Conservation (phyloP, 2,888 invertebrate genomes). For the Drosophila birchii region DNA sequence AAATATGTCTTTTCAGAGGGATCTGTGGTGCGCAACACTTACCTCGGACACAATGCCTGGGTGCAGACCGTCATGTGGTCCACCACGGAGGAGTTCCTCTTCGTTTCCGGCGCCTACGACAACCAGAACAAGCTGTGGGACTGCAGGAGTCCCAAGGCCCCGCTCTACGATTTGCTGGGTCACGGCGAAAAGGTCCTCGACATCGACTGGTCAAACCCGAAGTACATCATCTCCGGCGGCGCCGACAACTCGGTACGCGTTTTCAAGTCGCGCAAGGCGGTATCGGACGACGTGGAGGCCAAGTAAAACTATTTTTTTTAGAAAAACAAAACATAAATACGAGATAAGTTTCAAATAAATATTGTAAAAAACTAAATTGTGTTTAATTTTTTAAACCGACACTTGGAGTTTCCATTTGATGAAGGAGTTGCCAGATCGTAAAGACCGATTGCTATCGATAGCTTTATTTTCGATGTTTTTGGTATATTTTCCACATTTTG, state of each 20-base stretch:
- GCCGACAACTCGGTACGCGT: slow-evolving; percentile 96
- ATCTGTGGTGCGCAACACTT: slow-evolving; percentile 93
- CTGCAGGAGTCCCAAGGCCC: slow-evolving; percentile 94
- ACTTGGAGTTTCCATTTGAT: not conserved
- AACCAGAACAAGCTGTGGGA: slow-evolving; percentile 98
- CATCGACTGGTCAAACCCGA: slow-evolving; percentile 96
- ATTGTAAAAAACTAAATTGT: slow-evolving; percentile 2
- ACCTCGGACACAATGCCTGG: slow-evolving; percentile 94
- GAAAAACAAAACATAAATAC: slow-evolving; percentile 19
- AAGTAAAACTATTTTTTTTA: slow-evolving; percentile 30
- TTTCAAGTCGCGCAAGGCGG: slow-evolving; percentile 87
- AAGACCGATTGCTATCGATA: slow-evolving; percentile 1
- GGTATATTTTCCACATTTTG: not conserved
- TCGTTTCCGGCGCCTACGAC: slow-evolving; percentile 97
- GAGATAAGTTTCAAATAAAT: slow-evolving; percentile 29
- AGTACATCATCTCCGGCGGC: slow-evolving; percentile 95
- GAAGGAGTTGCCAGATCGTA: not conserved
- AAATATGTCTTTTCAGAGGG: slow-evolving; percentile 88
- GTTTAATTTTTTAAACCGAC: not conserved
- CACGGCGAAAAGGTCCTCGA: slow-evolving; percentile 97
- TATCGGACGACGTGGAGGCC: slow-evolving; percentile 52
- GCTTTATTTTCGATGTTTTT: not conserved
- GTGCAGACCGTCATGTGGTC: slow-evolving; percentile 97
- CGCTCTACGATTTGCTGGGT: slow-evolving; percentile 95
- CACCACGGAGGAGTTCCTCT: slow-evolving; percentile 91